Evolutionary conservation across 2,113 vertebrate genomes (phyloP).

Genomic region (Menura novaehollandiae): DNA sequence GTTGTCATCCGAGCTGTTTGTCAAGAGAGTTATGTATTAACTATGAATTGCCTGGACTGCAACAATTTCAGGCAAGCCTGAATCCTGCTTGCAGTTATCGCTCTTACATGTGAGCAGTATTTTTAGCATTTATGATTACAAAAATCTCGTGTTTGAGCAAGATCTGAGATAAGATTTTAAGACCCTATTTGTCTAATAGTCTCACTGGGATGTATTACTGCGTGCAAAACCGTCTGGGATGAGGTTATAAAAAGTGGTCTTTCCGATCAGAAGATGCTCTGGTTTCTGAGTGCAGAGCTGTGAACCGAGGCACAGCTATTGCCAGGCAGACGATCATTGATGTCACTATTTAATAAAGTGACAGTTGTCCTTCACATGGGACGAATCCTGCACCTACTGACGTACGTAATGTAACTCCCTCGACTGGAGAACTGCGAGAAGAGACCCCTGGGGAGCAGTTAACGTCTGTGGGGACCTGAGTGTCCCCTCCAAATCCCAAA

Average conservation of each 20-base stretch:
- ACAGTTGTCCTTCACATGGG: conserved; percentile 4
- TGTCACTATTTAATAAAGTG: conserved; percentile 24
- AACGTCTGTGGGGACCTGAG: not conserved
- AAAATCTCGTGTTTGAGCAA: conserved; percentile 33
- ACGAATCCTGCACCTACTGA: not conserved
- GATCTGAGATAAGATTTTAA: conserved; percentile 49
- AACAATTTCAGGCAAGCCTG: not conserved
- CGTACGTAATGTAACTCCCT: not conserved
- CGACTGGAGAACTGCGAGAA: not conserved
- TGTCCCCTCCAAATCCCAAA: conserved; percentile 8
- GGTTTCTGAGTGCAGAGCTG: not conserved
- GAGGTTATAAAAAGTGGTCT: not conserved
- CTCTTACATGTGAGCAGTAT: not conserved
- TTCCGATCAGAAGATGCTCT: not conserved
- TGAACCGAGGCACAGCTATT: not conserved
- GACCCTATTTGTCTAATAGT: conserved; percentile 37
- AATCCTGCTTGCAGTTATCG: not conserved
- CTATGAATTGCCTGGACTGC: not conserved
- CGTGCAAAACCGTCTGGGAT: not conserved
- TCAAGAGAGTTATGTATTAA: conserved; percentile 14
- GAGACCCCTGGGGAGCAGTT: not conserved
- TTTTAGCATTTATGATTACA: conserved; percentile 54
- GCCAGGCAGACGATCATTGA: not conserved
- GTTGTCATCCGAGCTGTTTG: conserved; percentile 30
- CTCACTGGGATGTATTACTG: conserved; percentile 18